Evolutionary conservation across 2,113 vertebrate genomes (phyloP).

Genomic region (Athene noctua): DNA sequence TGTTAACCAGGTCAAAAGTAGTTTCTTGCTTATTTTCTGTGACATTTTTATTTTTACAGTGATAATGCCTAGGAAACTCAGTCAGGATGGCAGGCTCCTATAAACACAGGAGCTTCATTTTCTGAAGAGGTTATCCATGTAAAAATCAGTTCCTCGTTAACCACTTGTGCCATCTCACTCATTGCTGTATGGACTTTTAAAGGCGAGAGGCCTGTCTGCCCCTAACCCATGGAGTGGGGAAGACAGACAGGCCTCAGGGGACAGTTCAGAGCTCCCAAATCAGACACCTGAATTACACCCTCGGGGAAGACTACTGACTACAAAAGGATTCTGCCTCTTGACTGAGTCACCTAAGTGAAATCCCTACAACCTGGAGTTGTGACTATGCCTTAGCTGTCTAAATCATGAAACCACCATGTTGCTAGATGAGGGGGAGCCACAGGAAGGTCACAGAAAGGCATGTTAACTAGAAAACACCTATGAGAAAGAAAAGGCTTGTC

Average conservation of each 20-base stretch:
- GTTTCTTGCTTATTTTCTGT: background rate
- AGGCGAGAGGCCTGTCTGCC: background rate
- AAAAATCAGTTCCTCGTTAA: background rate
- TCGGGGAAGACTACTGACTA: fast-evolving
- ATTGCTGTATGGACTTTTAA: background rate
- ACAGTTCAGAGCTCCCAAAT: background rate
- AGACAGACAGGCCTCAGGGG: background rate
- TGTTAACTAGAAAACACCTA: background rate
- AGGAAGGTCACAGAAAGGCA: background rate
- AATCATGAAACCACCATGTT: background rate
- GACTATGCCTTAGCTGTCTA: background rate
- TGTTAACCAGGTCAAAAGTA: background rate
- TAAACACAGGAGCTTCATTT: background rate
- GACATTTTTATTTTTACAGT: background rate
- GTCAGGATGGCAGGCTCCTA: background rate
- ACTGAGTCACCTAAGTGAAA: background rate
- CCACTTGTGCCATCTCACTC: background rate
- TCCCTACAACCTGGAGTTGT: background rate
- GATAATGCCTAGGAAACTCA: background rate
- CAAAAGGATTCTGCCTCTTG: background rate
- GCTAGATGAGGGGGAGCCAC: background rate
- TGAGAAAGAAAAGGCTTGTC: background rate
- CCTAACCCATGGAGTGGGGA: background rate
- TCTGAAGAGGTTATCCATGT: background rate
- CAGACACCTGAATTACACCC: background rate